phyloP scores from a whole-genome alignment of 2,888 invertebrate species.

The Drosophila vallismaia region DNA sequence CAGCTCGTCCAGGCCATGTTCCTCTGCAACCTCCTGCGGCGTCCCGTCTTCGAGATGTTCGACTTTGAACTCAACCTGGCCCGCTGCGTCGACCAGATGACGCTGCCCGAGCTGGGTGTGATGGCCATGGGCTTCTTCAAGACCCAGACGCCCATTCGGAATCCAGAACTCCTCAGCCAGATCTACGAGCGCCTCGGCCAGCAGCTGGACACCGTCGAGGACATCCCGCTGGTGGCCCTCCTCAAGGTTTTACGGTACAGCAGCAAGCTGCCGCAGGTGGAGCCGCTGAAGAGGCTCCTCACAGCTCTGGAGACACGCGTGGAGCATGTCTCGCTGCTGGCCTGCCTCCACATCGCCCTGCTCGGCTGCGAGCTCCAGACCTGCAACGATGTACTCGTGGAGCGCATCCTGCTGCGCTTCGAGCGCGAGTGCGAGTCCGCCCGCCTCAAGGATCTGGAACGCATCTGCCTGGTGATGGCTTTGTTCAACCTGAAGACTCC shows the following conservation, averaged over 20 bases:
- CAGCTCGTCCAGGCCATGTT: conserved; percentile 89
- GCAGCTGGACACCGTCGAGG: conserved; percentile 85
- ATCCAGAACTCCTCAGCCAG: conserved; percentile 84
- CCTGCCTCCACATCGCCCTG: conserved; percentile 88
- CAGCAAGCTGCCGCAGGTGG: conserved; percentile 83
- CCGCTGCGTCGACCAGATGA: conserved; percentile 85
- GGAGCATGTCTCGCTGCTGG: conserved; percentile 86
- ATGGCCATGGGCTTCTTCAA: conserved; percentile 92
- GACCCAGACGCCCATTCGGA: conserved; percentile 87
- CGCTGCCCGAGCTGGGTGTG: conserved; percentile 88
- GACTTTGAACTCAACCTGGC: conserved; percentile 87
- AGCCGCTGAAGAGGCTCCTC: conserved; percentile 85
- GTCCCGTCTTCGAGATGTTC: conserved; percentile 86
- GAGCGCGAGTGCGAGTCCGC: conserved; percentile 84
- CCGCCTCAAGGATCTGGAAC: conserved; percentile 91
- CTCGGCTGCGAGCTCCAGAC: conserved; percentile 86
- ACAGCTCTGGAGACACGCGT: conserved; percentile 86
- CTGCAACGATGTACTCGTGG: conserved; percentile 84
- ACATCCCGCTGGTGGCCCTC: conserved; percentile 88
- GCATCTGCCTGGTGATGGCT: conserved; percentile 87
- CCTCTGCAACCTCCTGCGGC: conserved; percentile 87
- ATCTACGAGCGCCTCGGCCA: conserved; percentile 85
- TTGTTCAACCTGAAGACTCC: conserved; percentile 86
- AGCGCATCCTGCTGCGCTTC: conserved; percentile 85
- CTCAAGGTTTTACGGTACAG: conserved; percentile 87